These are phyloP conservation scores for Sarcophaga carnaria DNA, from an alignment of 2,888 invertebrate species.

Conservation along the genomic window DNA sequence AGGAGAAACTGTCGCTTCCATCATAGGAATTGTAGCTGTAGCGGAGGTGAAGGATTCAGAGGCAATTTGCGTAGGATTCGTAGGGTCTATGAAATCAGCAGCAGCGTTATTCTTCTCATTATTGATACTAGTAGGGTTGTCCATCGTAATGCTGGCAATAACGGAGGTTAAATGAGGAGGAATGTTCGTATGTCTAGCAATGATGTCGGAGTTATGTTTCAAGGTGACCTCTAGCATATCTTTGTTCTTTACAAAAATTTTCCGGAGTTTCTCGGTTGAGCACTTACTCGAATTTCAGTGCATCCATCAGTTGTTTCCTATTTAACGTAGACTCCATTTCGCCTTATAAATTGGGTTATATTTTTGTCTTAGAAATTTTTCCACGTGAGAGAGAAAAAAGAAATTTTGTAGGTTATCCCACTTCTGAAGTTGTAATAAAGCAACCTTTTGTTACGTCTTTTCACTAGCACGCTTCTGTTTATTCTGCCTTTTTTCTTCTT, in stretches of 20 bases:
- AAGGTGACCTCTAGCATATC: neutral
- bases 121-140: too few species aligned
- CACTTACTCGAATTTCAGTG: constrained; percentile 15
- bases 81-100: neutral
- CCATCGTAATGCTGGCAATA: neutral
- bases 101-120: neutral
- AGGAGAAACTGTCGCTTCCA: neutral
- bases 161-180: neutral
- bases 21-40: neutral
- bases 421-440: too few species aligned
- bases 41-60: neutral
- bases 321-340: constrained; percentile 10
- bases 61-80: neutral
- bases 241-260: constrained; percentile 10
- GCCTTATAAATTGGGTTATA: too few species aligned
- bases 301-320: constrained; percentile 30
- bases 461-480: too few species aligned
- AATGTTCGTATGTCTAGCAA: neutral
- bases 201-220: neutral
- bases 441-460: too few species aligned
- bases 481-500: too few species aligned
- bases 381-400: too few species aligned
- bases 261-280: constrained; percentile 24
- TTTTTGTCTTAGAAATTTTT: too few species aligned
- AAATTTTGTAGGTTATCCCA: too few species aligned